Percentiles rank a stretch among this genome's conserved stretches.
These are phyloP conservation scores for Centropus bengalensis DNA, from an alignment of 2,113 vertebrate genomes.

Conservation along the genomic window DNA sequence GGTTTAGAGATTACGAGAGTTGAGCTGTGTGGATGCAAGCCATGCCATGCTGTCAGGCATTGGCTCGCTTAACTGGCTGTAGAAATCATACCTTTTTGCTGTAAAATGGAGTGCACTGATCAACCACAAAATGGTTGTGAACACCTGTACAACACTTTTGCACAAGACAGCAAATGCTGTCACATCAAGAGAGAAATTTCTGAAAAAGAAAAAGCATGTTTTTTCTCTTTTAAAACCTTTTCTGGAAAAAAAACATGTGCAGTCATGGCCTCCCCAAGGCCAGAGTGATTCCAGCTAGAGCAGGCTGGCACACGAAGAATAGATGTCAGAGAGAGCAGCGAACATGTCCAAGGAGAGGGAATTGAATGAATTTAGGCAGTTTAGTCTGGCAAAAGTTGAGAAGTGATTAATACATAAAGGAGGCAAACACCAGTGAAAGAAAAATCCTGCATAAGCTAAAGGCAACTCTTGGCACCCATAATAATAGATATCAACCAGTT, in stretches of 20 bases:
- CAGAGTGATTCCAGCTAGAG: not conserved
- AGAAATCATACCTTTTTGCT: not conserved
- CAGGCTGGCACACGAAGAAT: not conserved
- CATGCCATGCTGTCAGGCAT: not conserved
- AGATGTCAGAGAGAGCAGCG: not conserved
- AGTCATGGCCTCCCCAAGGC: not conserved
- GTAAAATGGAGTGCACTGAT: not conserved
- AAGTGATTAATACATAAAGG: not conserved
- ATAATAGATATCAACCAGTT: not conserved
- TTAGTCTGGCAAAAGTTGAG: not conserved
- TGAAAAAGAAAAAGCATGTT: not conserved
- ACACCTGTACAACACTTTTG: accelerated
- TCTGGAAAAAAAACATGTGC: not conserved
- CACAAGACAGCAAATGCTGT: not conserved
- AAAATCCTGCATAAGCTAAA: not conserved
- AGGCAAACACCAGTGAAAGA: not conserved
- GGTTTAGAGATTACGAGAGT: not conserved
- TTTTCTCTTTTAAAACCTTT: not conserved
- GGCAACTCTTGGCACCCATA: not conserved
- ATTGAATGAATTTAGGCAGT: not conserved
- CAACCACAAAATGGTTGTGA: not conserved
- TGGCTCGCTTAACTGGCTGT: not conserved
- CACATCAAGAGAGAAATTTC: not conserved
- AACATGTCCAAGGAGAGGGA: not conserved
- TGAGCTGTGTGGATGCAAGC: not conserved